Conservation (phyloP, 2,113 vertebrate species). For the Lethenteron reissneri region DNA sequence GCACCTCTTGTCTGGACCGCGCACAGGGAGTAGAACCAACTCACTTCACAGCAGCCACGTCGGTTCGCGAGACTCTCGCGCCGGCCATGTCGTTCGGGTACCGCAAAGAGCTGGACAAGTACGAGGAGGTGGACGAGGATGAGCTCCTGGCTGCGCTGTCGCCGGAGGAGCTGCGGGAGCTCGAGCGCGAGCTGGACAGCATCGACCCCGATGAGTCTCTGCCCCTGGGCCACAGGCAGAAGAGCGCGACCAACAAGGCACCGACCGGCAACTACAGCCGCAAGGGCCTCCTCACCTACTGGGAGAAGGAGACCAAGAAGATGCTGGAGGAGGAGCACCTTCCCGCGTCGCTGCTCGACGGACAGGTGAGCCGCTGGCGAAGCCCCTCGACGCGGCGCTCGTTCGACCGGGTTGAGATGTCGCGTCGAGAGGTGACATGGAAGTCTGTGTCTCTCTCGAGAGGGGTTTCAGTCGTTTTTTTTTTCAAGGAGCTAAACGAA, state of each 20-base stretch:
- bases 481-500: no score
- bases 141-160: constrained; percentile 74
- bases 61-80: no score
- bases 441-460: no score
- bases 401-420: no score
- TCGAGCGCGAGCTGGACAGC: constrained; percentile 68
- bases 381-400: no score
- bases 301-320: constrained; percentile 76
- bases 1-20: no score
- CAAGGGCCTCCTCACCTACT: constrained; percentile 74
- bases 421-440: no score
- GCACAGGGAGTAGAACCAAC: no score
- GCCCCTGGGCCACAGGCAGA: constrained; percentile 68
- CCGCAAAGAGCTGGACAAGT: constrained; percentile 79
- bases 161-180: constrained; percentile 66
- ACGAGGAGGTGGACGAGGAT: constrained; percentile 91
- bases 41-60: no score
- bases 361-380: no score
- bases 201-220: constrained; percentile 64
- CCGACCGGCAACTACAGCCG: constrained; percentile 75
- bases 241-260: constrained; percentile 75
- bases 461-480: no score
- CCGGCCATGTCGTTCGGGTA: constrained; percentile 41
- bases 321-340: constrained; percentile 57
- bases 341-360: constrained; percentile 11